Evolutionary conservation across 2,797 vertebrate genomes (phyloP).

Genomic region (Kryptopterus vitreolus): DNA sequence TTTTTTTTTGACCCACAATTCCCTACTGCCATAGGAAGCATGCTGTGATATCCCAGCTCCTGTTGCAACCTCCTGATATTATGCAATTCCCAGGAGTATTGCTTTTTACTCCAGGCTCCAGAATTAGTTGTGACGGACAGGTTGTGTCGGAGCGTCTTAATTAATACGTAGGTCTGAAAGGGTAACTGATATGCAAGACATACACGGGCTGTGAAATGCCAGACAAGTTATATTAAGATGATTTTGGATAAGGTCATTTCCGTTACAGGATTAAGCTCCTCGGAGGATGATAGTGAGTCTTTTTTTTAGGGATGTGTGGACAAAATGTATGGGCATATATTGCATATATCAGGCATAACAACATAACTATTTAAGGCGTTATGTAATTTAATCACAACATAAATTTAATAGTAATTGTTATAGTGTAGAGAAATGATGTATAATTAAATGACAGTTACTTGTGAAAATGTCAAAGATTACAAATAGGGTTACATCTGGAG

Average conservation of each 20-base stretch:
- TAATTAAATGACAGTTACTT: too few species aligned
- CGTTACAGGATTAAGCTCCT: constrained; percentile 31
- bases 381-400: too few species aligned
- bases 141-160: constrained; percentile 22
- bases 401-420: too few species aligned
- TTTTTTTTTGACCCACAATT: constrained; percentile 6
- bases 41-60: background rate
- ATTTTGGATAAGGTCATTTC: constrained; percentile 22
- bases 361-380: too few species aligned
- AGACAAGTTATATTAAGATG: background rate
- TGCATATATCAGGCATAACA: too few species aligned
- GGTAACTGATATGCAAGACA: constrained; percentile 7
- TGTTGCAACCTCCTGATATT: constrained; percentile 14
- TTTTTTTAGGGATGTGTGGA: constrained; percentile 28
- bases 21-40: background rate
- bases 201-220: background rate
- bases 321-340: constrained; percentile 25
- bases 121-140: background rate
- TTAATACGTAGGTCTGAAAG: constrained; percentile 13
- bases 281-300: constrained; percentile 19
- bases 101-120: constrained; percentile 6
- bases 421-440: too few species aligned
- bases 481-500: too few species aligned
- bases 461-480: too few species aligned
- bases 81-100: constrained; percentile 12